Conservation (phyloP, 2,113 vertebrate species). For the Rhegmatorhina hoffmannsi region DNA sequence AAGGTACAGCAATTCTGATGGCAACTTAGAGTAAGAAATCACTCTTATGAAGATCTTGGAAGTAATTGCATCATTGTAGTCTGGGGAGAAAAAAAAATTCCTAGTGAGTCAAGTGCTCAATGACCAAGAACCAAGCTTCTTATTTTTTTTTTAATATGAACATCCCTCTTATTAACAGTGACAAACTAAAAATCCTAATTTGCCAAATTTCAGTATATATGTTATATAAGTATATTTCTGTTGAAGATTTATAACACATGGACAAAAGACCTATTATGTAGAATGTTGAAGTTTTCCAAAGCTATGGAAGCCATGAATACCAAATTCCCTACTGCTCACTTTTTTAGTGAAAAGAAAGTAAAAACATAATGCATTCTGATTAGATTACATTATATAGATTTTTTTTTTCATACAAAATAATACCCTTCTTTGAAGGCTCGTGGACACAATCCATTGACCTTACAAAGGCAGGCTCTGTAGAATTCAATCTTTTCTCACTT, state of each 20-base stretch:
- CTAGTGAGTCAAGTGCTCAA: background rate
- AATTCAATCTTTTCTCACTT: background rate
- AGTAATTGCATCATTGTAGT: background rate
- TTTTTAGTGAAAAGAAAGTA: background rate
- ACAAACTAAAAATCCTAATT: background rate
- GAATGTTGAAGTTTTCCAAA: background rate
- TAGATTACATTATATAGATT: background rate
- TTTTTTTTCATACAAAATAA: background rate
- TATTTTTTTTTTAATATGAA: background rate
- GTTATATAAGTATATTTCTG: background rate
- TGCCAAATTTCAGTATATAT: background rate
- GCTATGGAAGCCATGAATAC: background rate
- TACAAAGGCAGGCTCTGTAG: background rate
- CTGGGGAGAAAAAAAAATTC: background rate
- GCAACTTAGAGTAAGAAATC: background rate
- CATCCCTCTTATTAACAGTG: background rate
- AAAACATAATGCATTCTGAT: background rate
- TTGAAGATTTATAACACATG: background rate
- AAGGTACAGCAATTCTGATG: background rate
- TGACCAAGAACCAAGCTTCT: background rate
- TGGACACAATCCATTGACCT: background rate
- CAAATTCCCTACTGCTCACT: background rate
- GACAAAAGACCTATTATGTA: background rate
- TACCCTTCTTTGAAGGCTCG: background rate
- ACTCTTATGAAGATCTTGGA: background rate